Base-by-base conservation (phyloP, 2,113 vertebrate species). In the Oryzias celebensis region DNA sequence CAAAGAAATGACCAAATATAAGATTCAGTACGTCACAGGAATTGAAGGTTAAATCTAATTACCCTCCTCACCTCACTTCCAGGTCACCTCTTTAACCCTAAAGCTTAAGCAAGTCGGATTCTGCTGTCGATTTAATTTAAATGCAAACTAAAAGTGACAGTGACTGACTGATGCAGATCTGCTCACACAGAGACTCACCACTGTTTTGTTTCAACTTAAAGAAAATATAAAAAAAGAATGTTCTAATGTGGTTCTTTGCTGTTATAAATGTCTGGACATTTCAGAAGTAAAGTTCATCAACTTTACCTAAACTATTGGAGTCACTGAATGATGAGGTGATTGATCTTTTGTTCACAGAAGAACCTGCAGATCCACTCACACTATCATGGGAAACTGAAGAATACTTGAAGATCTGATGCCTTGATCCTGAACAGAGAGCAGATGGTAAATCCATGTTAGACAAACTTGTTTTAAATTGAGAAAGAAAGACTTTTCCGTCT, bases 251-350 rank as follows among this genome's bases (percentile, higher is more conserved):
- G 47, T 17, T 5, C 20, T 20, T n/a, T 12, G 13, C 7, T 8
- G 7, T 20, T 48, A 48, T 10, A 13, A 18, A 18, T 20, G 12
- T 48, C 2, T 20, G 18, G 8, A 48, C 12, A 48, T 20, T 48
- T 45, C 15, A 45, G 14, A 15, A 45, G 17, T 2, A 5, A 45
- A 0, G 44, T 36, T 12, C 4, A 17, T 6, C 44, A 67, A 57
- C 58, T 84, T 89, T 93, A 94, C 94, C 92, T 89, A 84, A 88
- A 85, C 71, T 85, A 79, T 89, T 80, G 82, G 87, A 88, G 66
- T 86, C 81, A 78, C 85, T 85, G 68, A 89, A 82, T 75, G 86
- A 77, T 86, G 87, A 88, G 82, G 88, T 87, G 86, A 78, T 81
- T 67, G 90, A 87, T 77, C 89, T 93, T 88, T 89, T 84, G 64